phyloP scores from a whole-genome alignment of 2,888 invertebrate genomes.

The Mythimna pallens region DNA sequence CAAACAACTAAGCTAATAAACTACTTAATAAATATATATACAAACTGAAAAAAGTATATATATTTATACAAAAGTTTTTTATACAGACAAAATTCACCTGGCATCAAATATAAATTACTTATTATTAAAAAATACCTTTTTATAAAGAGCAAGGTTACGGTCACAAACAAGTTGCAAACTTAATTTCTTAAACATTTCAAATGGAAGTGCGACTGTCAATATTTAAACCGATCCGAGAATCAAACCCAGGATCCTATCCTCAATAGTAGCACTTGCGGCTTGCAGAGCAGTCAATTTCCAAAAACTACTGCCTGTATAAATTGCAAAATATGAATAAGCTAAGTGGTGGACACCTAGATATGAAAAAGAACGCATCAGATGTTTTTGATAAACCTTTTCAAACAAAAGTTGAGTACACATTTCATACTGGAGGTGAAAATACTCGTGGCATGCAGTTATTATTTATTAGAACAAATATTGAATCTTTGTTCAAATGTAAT shows the following conservation, averaged over 20 bases:
- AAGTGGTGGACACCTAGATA: not conserved
- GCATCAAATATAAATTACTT: too few relatives aligned
- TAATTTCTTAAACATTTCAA: not conserved
- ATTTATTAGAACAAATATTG: constrained; percentile 32
- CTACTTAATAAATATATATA: too few relatives aligned
- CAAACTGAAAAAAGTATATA: too few relatives aligned
- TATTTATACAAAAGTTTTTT: too few relatives aligned
- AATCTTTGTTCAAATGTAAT: constrained; percentile 44
- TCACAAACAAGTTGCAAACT: too few relatives aligned
- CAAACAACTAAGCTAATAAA: too few relatives aligned
- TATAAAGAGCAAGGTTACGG: too few relatives aligned
- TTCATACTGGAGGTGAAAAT: constrained; percentile 8
- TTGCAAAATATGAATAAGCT: not conserved
- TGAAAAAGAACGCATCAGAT: not conserved
- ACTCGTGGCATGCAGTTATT: not conserved
- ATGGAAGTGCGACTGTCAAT: not conserved
- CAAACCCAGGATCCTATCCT: not conserved
- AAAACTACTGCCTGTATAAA: constrained; percentile 8
- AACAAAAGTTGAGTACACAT: constrained; percentile 18
- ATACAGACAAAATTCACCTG: too few relatives aligned
- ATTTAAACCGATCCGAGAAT: not conserved
- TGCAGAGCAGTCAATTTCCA: not conserved
- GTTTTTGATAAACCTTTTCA: constrained; percentile 19
- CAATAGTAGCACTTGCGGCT: not conserved
- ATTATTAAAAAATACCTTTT: too few relatives aligned